Percentiles rank a stretch among this genome's conserved stretches.
Conservation (phyloP, 2,888 invertebrate species). For the Heliconius cydno region DNA sequence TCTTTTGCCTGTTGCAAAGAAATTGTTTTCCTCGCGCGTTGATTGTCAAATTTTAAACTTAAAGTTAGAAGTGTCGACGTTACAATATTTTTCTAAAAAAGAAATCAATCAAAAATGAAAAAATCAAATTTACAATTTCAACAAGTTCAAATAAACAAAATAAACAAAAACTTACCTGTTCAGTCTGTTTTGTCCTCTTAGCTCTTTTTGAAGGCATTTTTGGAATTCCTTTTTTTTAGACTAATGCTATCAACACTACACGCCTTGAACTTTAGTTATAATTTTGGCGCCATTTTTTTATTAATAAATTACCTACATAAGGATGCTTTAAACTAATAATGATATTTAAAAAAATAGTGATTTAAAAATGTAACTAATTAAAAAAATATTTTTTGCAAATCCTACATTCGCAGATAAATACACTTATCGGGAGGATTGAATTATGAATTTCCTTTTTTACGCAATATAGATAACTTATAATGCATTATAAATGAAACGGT, state of each 20-base stretch:
- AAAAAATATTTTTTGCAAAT: conserved; percentile 46
- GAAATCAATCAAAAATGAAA: background rate
- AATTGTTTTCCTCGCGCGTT: conserved; percentile 61
- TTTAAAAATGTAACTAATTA: conserved; percentile 31
- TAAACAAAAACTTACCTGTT: conserved; percentile 11
- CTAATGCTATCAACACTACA: background rate
- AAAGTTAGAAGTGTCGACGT: conserved; percentile 62
- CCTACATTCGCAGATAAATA: conserved; percentile 51
- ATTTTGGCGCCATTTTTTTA: conserved; percentile 20
- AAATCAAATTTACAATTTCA: too few species aligned
- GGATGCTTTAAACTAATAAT: background rate
- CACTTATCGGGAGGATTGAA: conserved; percentile 61
- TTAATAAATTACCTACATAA: background rate
- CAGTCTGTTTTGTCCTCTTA: background rate
- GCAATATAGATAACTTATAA: conserved; percentile 57
- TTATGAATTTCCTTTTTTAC: conserved; percentile 63
- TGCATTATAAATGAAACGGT: conserved; percentile 53
- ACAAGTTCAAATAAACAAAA: background rate
- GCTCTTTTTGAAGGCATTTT: conserved; percentile 1
- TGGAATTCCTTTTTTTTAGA: background rate
- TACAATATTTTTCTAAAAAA: conserved; percentile 56
- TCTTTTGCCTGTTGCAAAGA: conserved; percentile 54
- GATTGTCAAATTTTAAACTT: conserved; percentile 62
- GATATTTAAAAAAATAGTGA: background rate
- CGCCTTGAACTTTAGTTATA: background rate